Evolutionary conservation across 2,113 vertebrate genomes (phyloP), one percentile per base, ranked within the genome.

Genomic region (Sebastes fasciatus): DNA sequence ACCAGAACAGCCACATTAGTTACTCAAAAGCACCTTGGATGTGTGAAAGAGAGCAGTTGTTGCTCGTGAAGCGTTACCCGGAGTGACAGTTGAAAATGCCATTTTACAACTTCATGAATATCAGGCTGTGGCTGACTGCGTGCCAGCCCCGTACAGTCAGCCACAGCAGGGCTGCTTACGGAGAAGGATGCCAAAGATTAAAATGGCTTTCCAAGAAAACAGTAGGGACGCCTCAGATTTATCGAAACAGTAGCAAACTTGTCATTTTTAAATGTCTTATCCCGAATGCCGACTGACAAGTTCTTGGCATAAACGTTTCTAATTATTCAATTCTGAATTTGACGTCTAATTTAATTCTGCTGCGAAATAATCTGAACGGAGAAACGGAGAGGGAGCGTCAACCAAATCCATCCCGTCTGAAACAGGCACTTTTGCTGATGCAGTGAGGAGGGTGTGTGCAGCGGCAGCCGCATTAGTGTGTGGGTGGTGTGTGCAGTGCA

Each of bases 391-490:
- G 71, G 52, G 74, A 45, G 68, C 46, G 61, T 42, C 34, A 8
- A 49, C 66, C 79, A 77, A 85, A 77, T 85, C 67, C 82, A 83
- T 82, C 54, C 71, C 23, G 62, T 60, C 76, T 85, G 76, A 91
- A 91, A 85, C 54, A 64, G 72, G 65, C 84, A 82, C 71, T 87
- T 34, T 82, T 86, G 60, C 77, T 90, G 90, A 89, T 87, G 85
- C 82, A 88, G 86, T 70, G 58, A 76, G 80, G 79, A 85, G 75
- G 68, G 91, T 40, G 88, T 85, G 84, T 87, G 79, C 85, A 86
- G 71, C 74, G 10, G 68, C 79, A 79, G 65, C 81, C 76, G 84
- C 86, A 87, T 84, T 66, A 73, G 67, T 82, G 83, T 87, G 86
- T 89, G 87, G 82, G 88, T 79, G 79, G 77, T 68, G 77, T 87